These are phyloP conservation scores for Falco novaeseelandiae DNA, from an alignment of 2,797 vertebrate species.

Conservation along the genomic window DNA sequence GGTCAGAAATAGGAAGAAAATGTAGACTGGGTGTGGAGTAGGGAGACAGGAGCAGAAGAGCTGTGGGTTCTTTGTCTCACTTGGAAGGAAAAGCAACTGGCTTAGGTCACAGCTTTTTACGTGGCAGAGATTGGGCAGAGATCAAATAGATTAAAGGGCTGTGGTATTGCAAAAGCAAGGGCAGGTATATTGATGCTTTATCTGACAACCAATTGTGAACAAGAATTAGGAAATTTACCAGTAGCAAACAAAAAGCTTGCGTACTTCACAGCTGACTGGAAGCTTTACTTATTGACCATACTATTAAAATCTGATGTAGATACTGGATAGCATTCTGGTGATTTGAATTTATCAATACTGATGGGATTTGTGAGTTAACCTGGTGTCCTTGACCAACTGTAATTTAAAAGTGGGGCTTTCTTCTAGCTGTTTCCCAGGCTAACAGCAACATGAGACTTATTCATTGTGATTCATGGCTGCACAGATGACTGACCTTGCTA, in stretches of 20 bases:
- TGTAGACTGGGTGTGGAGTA: not conserved
- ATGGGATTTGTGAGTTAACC: not conserved
- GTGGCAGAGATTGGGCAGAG: not conserved
- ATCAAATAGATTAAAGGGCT: not conserved
- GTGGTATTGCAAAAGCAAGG: not conserved
- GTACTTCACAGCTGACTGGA: not conserved
- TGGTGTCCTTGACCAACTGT: not conserved
- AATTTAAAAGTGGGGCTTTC: not conserved
- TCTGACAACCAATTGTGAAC: not conserved
- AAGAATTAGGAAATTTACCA: not conserved
- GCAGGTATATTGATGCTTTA: not conserved
- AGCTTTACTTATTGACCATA: not conserved
- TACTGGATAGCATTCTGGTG: not conserved
- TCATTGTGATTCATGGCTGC: not conserved
- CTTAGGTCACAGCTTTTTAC: not conserved
- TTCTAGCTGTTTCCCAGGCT: not conserved
- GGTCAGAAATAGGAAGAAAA: not conserved
- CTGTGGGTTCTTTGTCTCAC: not conserved
- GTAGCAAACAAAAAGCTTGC: not conserved
- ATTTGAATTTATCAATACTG: not conserved
- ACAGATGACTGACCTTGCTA: not conserved
- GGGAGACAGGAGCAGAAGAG: not conserved
- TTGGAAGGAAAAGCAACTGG: not conserved
- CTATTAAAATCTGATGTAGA: not conserved
- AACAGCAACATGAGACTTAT: not conserved